Conservation (phyloP, 2,888 invertebrate species). For the Rotaria socialis region DNA sequence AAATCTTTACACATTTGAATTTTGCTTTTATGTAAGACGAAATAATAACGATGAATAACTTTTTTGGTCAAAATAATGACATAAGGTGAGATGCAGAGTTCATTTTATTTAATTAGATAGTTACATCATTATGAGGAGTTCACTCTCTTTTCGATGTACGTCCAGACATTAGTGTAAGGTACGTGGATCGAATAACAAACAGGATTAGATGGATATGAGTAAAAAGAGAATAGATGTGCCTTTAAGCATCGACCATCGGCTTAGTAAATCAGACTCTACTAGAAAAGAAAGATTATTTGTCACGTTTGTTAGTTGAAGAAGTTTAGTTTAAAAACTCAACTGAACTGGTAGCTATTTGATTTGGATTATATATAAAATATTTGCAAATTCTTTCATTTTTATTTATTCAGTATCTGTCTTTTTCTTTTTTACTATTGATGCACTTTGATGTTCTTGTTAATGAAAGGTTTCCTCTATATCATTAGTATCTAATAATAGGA, state of each 20-base stretch:
- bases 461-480: not conserved
- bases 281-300: not conserved
- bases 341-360: too few relatives aligned
- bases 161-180: not conserved
- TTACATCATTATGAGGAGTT: constrained; percentile 4
- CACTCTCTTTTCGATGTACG: not conserved
- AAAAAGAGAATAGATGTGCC: not conserved
- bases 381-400: not conserved
- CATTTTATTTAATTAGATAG: constrained; percentile 10
- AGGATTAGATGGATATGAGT: not conserved
- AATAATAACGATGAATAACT: not conserved
- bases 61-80: not conserved
- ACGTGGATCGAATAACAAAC: constrained; percentile 14
- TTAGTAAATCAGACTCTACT: not conserved
- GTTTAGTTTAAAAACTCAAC: too few relatives aligned
- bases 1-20: not conserved
- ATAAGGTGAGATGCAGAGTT: not conserved
- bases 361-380: not conserved
- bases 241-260: not conserved
- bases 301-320: not conserved
- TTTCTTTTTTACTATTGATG: not conserved
- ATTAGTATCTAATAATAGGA: not conserved
- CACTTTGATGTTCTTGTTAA: not conserved
- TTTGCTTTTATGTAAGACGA: not conserved
- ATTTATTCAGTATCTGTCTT: not conserved